Base-by-base conservation (phyloP, 2,113 vertebrate genomes). In the Ceyx margarethae region DNA sequence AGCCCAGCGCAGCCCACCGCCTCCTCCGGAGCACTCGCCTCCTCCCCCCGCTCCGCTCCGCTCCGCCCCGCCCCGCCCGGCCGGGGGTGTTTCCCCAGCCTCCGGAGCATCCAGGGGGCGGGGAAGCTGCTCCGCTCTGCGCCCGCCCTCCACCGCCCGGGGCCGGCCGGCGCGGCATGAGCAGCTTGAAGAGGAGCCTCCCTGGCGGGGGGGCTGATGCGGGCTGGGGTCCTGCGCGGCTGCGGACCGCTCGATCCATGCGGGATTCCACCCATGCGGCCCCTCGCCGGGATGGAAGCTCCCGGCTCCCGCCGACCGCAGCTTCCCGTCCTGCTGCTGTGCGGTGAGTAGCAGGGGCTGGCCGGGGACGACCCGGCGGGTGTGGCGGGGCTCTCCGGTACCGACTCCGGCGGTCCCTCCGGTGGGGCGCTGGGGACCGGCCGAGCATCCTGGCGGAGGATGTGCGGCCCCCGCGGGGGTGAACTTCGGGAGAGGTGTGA, bases 271-370 rank as follows among this genome's bases (percentile, higher is more conserved):
- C 11, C 43, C 13, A 10, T 12, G 29, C 43, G 62, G 68, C 35
- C 53, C 37, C 45, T 45, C 61, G 75, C 53, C 40, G 71, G 72
- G 62, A 95, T 95, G 95, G 86, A 93, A 62, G n/a, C 11, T 43
- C 56, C 50, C 22, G 75, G 35, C 25, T 37, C 54, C 45, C 31
- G 89, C 50, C 50, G 37, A 48, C 20, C 46, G 37, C 91, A 72
- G 31, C 80, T 93, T 56, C 83, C 84, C 25, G 56, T 90, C 43
- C 50, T 92, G 43, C 83, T 65, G 43, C 67, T 94, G 18, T 94
- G 89, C 54, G 93, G 95, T 96, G 35, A 94, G 93, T 45, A 53
- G 9, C 43, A n/a, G n/a, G 42, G 29, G 40, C 28, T 19, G 16
- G 25, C 19, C 22, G n/a, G 31, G 33, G 9, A 3, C 10, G 22